phyloP scores from a whole-genome alignment of 2,888 invertebrate species.

The Sminthurinus aureus region DNA sequence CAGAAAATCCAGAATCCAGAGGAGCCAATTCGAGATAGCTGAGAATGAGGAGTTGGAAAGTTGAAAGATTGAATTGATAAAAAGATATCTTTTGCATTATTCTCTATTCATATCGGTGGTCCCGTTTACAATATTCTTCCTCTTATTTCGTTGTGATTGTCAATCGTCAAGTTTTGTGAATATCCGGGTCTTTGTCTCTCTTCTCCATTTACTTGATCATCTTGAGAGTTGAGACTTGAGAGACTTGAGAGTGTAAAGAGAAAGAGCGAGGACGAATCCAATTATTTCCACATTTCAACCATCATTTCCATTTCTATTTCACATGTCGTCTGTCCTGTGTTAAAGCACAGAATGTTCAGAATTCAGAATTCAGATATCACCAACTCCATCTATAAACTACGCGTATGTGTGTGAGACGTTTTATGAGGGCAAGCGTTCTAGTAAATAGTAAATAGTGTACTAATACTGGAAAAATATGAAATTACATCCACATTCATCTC shows the following conservation, averaged over 20 bases:
- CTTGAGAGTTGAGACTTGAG: background rate
- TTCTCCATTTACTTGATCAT: background rate
- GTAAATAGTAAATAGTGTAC: too few relatives aligned
- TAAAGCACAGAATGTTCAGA: background rate
- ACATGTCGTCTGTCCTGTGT: too few relatives aligned
- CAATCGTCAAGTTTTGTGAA: background rate
- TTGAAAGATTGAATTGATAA: too few relatives aligned
- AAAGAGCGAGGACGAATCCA: background rate
- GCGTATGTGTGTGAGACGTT: background rate
- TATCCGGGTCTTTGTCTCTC: background rate
- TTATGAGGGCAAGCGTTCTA: background rate
- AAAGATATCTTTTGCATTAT: too few relatives aligned
- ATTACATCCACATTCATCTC: too few relatives aligned
- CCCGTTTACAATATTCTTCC: too few relatives aligned
- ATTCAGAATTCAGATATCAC: background rate
- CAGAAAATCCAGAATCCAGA: too few relatives aligned
- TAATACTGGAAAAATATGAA: background rate
- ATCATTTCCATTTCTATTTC: background rate
- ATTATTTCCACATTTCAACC: constrained; percentile 7
- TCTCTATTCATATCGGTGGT: too few relatives aligned
- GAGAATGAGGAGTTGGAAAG: too few relatives aligned
- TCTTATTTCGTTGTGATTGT: too few relatives aligned
- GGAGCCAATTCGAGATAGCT: too few relatives aligned
- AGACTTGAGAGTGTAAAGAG: too few relatives aligned
- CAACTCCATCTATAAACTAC: background rate